Conservation (phyloP, 1,140 invertebrate genomes). For the Drosophila bocqueti region DNA sequence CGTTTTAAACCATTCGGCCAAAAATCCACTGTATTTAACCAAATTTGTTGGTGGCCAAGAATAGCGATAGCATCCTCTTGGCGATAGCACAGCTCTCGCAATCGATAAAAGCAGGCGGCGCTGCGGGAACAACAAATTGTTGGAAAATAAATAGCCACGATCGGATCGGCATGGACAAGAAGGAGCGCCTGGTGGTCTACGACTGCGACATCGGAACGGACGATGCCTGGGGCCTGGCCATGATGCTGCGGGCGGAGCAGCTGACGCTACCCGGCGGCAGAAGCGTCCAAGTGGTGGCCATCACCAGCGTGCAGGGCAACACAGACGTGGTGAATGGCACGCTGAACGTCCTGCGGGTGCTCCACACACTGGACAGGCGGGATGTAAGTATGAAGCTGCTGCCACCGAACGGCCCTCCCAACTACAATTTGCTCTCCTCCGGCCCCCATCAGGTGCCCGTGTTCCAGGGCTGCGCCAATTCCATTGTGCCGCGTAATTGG, state of each 20-base stretch:
- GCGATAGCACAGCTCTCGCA: background rate
- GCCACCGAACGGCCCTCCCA: background rate
- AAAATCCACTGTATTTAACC: background rate
- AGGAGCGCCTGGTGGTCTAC: conserved; percentile 85
- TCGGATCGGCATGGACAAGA: background rate
- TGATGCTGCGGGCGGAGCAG: conserved; percentile 86
- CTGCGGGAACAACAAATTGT: background rate
- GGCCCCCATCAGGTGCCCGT: conserved; percentile 87
- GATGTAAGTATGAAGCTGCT: conserved; percentile 85
- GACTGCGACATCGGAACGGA: conserved; percentile 88
- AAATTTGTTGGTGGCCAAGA: background rate
- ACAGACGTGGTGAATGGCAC: conserved; percentile 86
- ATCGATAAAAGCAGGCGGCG: conserved; percentile 2
- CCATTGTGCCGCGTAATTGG: conserved; percentile 56
- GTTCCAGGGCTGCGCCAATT: conserved; percentile 86
- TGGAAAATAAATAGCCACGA: background rate
- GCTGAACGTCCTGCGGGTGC: conserved; percentile 87
- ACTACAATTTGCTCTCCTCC: no score
- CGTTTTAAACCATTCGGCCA: background rate
- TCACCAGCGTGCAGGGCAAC: conserved; percentile 89
- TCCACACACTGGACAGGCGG: conserved; percentile 85
- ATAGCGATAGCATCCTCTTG: background rate
- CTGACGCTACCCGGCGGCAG: conserved; percentile 3
- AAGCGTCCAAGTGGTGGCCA: conserved; percentile 86
- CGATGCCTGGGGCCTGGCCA: conserved; percentile 88